Evolutionary conservation across 2,888 invertebrate genomes (phyloP).

Genomic region (Nomada fabriciana): DNA sequence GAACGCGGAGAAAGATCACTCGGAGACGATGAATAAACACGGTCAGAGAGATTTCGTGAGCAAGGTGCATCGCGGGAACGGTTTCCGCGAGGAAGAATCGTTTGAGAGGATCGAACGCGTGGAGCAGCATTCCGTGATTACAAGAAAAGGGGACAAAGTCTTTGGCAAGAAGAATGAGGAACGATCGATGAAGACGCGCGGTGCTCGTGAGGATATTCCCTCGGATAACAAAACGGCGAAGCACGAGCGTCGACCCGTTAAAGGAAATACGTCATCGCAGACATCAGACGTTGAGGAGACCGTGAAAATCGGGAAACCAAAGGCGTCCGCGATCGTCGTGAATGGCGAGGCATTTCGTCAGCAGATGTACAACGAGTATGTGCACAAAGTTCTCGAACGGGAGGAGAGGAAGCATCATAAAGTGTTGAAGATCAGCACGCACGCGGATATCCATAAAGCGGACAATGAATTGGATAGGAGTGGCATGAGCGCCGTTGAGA

Average conservation of each 20-base stretch:
- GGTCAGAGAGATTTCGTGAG: slow-evolving; percentile 66
- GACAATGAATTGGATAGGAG: slow-evolving; percentile 42
- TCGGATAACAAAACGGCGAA: neutral
- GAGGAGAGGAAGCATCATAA: slow-evolving; percentile 92
- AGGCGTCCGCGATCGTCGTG: slow-evolving; percentile 83
- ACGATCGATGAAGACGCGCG: slow-evolving; percentile 15
- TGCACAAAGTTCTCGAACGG: slow-evolving; percentile 91
- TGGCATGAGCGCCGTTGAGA: slow-evolving; percentile 86
- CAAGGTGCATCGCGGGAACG: slow-evolving; percentile 57
- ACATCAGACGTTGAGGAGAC: neutral
- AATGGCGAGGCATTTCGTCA: slow-evolving; percentile 90
- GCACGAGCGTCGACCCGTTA: neutral
- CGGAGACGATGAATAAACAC: slow-evolving; percentile 67
- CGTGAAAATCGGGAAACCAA: slow-evolving; percentile 74
- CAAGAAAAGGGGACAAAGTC: neutral
- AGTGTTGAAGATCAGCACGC: slow-evolving; percentile 91
- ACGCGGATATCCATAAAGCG: slow-evolving; percentile 69
- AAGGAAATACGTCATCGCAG: neutral
- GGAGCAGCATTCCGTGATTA: slow-evolving; percentile 45
- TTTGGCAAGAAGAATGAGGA: neutral
- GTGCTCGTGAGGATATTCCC: neutral
- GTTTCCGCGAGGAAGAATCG: slow-evolving; percentile 68
- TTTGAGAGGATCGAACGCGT: slow-evolving; percentile 62
- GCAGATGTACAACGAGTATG: slow-evolving; percentile 94
- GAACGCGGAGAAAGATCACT: slow-evolving; percentile 61